A percentile compares a stretch with the other conserved stretches of the same genome.
These are phyloP conservation scores for Ricordea florida DNA, from an alignment of 92 coral and sea anemone genomes.

Conservation along the genomic window DNA sequence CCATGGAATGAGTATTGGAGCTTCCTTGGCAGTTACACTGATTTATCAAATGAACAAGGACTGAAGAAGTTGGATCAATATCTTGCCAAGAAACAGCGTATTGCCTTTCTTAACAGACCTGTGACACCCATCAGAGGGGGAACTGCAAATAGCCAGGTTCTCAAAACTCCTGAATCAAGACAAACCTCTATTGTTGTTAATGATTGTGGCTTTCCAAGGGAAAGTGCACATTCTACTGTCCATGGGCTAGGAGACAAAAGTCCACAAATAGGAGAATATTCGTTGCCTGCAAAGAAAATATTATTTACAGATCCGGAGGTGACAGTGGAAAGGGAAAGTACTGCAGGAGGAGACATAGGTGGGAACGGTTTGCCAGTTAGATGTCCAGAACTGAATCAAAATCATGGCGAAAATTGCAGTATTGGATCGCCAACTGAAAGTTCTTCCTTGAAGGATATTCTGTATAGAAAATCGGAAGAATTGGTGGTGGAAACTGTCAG, in stretches of 20 bases:
- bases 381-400: too few species aligned
- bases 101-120: background rate
- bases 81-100: constrained; percentile 41
- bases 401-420: too few species aligned
- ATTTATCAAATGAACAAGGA: constrained; percentile 75
- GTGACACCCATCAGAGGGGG: constrained; percentile 24
- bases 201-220: background rate
- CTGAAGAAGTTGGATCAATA: constrained; percentile 77
- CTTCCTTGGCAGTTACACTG: constrained; percentile 83
- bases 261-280: background rate
- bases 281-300: background rate
- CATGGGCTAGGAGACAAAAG: background rate
- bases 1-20: constrained; percentile 95
- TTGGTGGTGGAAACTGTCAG: too few species aligned
- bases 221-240: background rate
- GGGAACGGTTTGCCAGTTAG: background rate
- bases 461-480: too few species aligned
- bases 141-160: background rate
- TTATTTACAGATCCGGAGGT: background rate
- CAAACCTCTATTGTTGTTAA: constrained; percentile 5
- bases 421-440: too few species aligned
- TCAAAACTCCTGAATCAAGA: constrained; percentile 24
- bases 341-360: background rate
- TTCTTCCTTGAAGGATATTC: too few species aligned
- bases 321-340: background rate